Conservation (phyloP, 1,140 invertebrate genomes). For the Caenorhabditis latens region DNA sequence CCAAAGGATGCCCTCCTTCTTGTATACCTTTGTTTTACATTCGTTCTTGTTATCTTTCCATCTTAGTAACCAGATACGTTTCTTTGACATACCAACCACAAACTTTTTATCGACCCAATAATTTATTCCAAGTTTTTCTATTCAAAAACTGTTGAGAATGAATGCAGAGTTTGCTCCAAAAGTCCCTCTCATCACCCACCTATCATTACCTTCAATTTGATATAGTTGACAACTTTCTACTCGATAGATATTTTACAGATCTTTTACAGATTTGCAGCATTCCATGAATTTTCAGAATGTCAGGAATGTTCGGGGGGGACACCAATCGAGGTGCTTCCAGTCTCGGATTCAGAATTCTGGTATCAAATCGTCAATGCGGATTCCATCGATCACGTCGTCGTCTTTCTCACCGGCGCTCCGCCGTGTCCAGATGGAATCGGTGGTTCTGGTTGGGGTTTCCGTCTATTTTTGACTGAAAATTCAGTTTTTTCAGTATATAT, state of each 20-base stretch:
- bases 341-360: constrained; percentile 9
- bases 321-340: constrained; percentile 12
- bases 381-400: constrained; percentile 19
- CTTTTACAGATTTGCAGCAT: background rate
- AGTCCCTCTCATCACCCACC: background rate
- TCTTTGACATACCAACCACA: background rate
- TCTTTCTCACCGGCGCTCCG: background rate
- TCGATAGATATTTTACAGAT: background rate
- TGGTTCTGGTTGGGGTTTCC: background rate
- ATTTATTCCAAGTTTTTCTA: background rate
- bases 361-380: constrained; percentile 12
- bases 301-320: background rate
- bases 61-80: no score
- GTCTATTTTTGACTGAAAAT: background rate
- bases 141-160: background rate
- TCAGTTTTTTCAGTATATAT: constrained; percentile 3
- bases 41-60: background rate
- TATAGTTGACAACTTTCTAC: background rate
- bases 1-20: background rate
- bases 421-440: constrained; percentile 31
- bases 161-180: constrained; percentile 6
- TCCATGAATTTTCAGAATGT: background rate
- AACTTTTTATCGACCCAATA: constrained; percentile 29
- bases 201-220: background rate
- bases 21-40: background rate